Percentiles rank a stretch among this genome's conserved stretches.
Conservation (phyloP, 2,797 vertebrate genomes). For the Rhinatrema bivittatum region DNA sequence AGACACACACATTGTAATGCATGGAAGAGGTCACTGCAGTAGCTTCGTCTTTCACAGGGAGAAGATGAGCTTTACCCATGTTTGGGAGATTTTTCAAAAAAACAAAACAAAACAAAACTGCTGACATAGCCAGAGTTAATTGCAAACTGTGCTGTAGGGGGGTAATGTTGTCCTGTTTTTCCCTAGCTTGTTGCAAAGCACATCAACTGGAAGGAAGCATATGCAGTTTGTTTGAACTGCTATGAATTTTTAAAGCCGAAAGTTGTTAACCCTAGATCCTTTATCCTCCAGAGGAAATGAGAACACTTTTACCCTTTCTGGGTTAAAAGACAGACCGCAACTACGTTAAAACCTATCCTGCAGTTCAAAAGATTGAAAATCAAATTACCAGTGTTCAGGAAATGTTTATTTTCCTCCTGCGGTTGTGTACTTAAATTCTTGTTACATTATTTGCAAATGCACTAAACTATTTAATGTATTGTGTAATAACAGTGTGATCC, state of each 20-base stretch:
- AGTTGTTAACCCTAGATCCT: conserved; percentile 57
- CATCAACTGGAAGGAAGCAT: conserved; percentile 23
- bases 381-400: too few species aligned
- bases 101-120: too few species aligned
- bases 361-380: too few species aligned
- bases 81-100: conserved; percentile 74
- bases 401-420: too few species aligned
- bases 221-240: conserved; percentile 40
- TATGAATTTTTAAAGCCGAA: conserved; percentile 58
- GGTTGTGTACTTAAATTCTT: conserved; percentile 20
- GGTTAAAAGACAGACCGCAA: conserved; percentile 41
- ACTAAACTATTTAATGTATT: background rate
- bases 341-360: too few species aligned
- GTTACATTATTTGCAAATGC: background rate
- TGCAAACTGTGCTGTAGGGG: conserved; percentile 65
- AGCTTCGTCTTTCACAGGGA: conserved; percentile 58
- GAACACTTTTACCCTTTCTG: conserved; percentile 36
- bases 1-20: conserved; percentile 83
- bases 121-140: conserved; percentile 80
- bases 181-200: conserved; percentile 41
- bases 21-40: conserved; percentile 55
- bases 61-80: conserved; percentile 56
- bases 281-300: conserved; percentile 32
- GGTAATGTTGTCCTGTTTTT: conserved; percentile 13
- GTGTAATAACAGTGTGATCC: background rate